Base-by-base conservation (phyloP, 2,888 invertebrate genomes). In the Ganaspis brasiliensis region DNA sequence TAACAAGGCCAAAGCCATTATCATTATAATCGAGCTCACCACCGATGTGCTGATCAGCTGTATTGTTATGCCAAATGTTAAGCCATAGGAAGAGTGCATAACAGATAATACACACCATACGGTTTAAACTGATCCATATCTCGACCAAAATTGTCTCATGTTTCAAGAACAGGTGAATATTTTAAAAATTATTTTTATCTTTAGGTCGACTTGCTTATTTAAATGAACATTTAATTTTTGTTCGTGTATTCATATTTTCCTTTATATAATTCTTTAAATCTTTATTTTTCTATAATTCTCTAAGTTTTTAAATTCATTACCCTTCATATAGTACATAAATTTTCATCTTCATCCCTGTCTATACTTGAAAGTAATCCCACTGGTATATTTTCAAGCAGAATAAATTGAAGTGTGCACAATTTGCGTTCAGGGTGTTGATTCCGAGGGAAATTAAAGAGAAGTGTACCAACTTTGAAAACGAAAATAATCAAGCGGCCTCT, bases 21-120 rank as follows among this genome's bases (percentile, higher is more conserved):
- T 91, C 90, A 91, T 91, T 90, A 89, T 89, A 91, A 91, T 91
- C 87, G 86, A 83, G 88, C 87, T 81, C 76, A 90, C 84, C 87
- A 90, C 84, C 87, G 88, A 90, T 89, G 89, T 88, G 88, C 88
- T 90, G 89, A 90, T 89, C 89, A 89, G 87, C 85, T 79, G 87
- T 84, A 91, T 91, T 91, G 91, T 91, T 84, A 79, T 85, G 83
- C 91, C 91, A 91, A 91, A 91, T 91, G 91, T 88, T 87, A 77
- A 81, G 81, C 81, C 77, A 75, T 81, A 78, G 59, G 74, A 77
- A 72, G 71, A 77, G 55, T 12, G 45, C 76, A 73, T 71, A 71
- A 49, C 45, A 45, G 57, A 78, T 71, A 72, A 63, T 31, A 57
- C 63, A 57, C 63, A 81, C 80, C 75, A 79, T 76, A 74, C 72